Evolutionary conservation across 2,797 vertebrate species (phyloP), one percentile per base, ranked within the genome.

Genomic region (Agapornis canus): DNA sequence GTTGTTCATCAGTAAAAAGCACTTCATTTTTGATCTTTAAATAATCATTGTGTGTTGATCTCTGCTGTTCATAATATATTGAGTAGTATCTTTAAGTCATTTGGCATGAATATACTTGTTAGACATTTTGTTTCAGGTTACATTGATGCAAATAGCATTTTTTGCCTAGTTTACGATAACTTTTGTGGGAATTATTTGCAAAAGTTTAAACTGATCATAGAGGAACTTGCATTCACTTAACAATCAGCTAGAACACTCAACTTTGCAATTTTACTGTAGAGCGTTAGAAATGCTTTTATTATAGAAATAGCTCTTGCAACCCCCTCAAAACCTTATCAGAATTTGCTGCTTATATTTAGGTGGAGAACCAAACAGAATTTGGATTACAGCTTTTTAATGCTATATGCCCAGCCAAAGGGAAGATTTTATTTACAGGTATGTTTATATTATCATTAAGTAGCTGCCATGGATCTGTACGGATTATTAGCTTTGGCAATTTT

Each of bases 361-460:
- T 99, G 98, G 99, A 96, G 97, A 97, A 98, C 97, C 11, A 99
- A 99, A 94, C 99, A 99, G 97, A 98, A 98, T 86, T 97, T 99
- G 97, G 99, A 99, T 97, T 99, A 98, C 95, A 99, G 98, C 95
- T 98, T 99, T 96, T 98, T 99, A 88, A 99, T 99, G 99, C 97
- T 99, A 9, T 99, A 99, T 73, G 98, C 99, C 31, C 98, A 99
- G 42, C 95, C 98, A 60, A 99, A 98, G 96, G 99, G 99, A 79
- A 97, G 51, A 9, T 99, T 98, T 94, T 99, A 99, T 77, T 97
- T 99, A 91, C 99, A 99, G 99, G 99, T 99, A 97, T 81, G 95
- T 96, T 82, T 57, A 35, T 37, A 20, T 81, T 79, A 75, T 81
- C 63, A 49, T 70, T 91, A 82, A 80, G 42, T 95, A 94, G 56